Base-by-base conservation (phyloP, 2,888 invertebrate genomes). In the Callyntrura guangdongensis region DNA sequence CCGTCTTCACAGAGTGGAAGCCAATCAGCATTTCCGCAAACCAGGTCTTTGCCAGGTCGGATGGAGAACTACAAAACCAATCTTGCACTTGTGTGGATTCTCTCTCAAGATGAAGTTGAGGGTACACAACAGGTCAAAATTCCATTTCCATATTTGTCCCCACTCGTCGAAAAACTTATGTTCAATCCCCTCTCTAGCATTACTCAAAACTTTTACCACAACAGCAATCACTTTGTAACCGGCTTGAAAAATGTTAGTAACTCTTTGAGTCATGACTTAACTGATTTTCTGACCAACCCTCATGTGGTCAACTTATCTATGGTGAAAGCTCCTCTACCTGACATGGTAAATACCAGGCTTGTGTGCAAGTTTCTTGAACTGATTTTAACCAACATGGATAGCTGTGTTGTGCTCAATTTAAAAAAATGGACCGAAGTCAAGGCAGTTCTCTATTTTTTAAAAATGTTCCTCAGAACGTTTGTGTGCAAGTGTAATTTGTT, bases 401-500 rank as follows among this genome's bases (percentile, higher is more conserved):
- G 72, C n/a, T 82, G 82, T 14, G 69, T 88, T 56, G 88, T 88
- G 82, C 82, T 88, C 72, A 88, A 88, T 36, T 59, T 88, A 25
- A 88, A 88, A 82, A 88, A 82, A 61, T 88, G 88, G 88, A 88
- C 88, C 12, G 88, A 88, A 17, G 88, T 88, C n/a, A 88, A 82
- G 45, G 82, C 88, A 0, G 17, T 88, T 11, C 74, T 88, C 3
- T 88, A 88, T 49, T 88, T 88, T 72, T 49, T 88, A 17, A 88
- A 88, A 72, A 74, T 88, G 81, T 74, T 72, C 45, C 17, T 88
- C 0, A 82, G 47, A 45, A 82, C 88, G 53, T 88, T 22, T 47
- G 53, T 88, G 47, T 88, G 88, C 67, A 69, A 82, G 67, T 88
- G 88, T 22, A 56, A 49, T 14, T 25, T 72, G 36, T 36, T 82